Base-by-base conservation (phyloP, 2,797 vertebrate genomes). In the Spinus olivaceus region DNA sequence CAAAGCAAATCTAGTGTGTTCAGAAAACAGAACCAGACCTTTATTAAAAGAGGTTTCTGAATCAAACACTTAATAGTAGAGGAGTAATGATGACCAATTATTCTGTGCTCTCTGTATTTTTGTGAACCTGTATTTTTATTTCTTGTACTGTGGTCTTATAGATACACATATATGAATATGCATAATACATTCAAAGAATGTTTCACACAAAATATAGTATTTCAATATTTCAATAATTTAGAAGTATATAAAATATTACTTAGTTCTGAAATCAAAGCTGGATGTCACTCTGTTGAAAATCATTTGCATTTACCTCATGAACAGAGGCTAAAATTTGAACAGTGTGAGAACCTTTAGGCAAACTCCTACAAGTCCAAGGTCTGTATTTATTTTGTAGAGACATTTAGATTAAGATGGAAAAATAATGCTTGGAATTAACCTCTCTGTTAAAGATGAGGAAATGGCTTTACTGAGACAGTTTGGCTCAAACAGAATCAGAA, bases 201-300 rank as follows among this genome's bases (percentile, higher is more conserved):
- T 50, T 95, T 79, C 46, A 50, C 27, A 61, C 6, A 9, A 37
- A 80, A 44, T n/a, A 37, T 3, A 78, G n/a, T 70, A 92, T 49
- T 84, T 86, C 66, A 92, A 51, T 13, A 64, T 61, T 69, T 72
- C 32, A 54, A 7, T 78, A 85, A 60, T 23, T 32, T n/a, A 73
- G 20, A 92, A 88, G 25, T 27, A 46, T 30, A 66, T 28, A 4
- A 82, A 84, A 42, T 74, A 87, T 50, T 64, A 69, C 28, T 61
- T 59, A 72, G 50, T 35, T 93, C 60, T 85, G 53, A 92, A 94
- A 85, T 67, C 53, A 92, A 87, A 96, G 50, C 33, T 74, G 44
- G 23, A 74, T 87, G 72, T 50, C 49, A 72, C 12, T 56, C 32
- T 51, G 14, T 7, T 30, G 21, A 85, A 81, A 87, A 82, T 33